These are phyloP conservation scores for Thomomys bottae DNA, from an alignment of 2,113 vertebrate species.

Conservation along the genomic window DNA sequence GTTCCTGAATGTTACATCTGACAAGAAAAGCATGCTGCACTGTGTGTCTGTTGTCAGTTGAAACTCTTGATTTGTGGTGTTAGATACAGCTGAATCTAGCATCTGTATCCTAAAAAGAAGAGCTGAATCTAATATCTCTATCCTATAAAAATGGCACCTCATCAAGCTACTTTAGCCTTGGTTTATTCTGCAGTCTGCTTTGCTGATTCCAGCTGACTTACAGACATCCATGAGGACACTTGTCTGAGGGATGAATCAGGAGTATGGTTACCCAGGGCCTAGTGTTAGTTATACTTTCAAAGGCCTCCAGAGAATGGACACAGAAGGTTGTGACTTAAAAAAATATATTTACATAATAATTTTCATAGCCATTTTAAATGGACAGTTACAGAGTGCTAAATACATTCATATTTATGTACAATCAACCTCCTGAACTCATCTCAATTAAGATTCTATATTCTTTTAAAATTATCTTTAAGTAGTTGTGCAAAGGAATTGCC, in stretches of 20 bases:
- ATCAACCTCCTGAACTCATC: neutral
- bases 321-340: neutral
- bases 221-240: neutral
- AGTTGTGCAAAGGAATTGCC: too few relatives aligned
- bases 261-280: neutral
- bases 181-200: neutral
- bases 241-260: neutral
- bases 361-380: neutral
- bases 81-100: neutral
- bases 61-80: slow-evolving; percentile 23
- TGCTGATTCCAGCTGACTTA: neutral
- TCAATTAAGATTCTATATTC: neutral
- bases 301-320: neutral
- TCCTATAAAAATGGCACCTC: neutral
- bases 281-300: neutral
- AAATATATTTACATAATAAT: neutral
- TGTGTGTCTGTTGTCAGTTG: neutral
- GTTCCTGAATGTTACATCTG: neutral
- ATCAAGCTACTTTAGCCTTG: neutral
- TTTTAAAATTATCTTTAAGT: neutral
- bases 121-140: neutral
- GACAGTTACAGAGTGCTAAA: neutral
- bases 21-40: neutral
- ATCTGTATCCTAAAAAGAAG: neutral
- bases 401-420: neutral